A percentile compares a stretch with the other conserved stretches of the same genome.
Conservation (phyloP, 1,140 invertebrate species). For the Tetranychus cinnabarinus region DNA sequence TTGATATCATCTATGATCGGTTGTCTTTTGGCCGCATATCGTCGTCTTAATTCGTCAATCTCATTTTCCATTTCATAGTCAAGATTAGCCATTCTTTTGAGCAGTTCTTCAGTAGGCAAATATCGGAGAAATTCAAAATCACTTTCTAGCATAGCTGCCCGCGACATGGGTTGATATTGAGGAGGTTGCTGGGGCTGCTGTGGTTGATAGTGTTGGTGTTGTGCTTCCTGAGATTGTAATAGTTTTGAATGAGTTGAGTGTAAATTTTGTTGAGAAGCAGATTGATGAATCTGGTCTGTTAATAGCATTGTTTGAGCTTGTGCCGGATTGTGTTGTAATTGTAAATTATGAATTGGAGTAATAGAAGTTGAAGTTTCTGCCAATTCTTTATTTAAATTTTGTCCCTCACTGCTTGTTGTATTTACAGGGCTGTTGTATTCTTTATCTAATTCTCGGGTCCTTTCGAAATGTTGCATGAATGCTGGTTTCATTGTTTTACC, state of each 20-base stretch:
- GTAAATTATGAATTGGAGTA: too few species aligned
- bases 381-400: too few species aligned
- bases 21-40: conserved; percentile 90
- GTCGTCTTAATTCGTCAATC: conserved; percentile 75
- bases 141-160: conserved; percentile 24
- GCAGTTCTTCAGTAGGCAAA: conserved; percentile 68
- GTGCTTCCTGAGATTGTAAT: too few species aligned
- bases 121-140: conserved; percentile 71
- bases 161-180: conserved; percentile 1
- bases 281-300: too few species aligned
- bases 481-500: conserved; percentile 9
- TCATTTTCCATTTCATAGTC: conserved; percentile 96
- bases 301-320: too few species aligned
- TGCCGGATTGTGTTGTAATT: too few species aligned
- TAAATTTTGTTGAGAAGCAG: too few species aligned
- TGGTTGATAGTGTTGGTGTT: too few species aligned
- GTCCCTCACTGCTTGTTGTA: too few species aligned
- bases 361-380: too few species aligned
- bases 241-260: too few species aligned
- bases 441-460: background rate
- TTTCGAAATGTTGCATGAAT: conserved; percentile 13
- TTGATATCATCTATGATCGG: conserved; percentile 97
- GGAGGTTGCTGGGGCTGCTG: background rate
- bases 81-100: conserved; percentile 63
- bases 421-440: too few species aligned